A percentile compares a stretch with the other conserved stretches of the same genome.
phyloP scores from a whole-genome alignment of 2,797 vertebrate species.

The Crenichthys baileyi region DNA sequence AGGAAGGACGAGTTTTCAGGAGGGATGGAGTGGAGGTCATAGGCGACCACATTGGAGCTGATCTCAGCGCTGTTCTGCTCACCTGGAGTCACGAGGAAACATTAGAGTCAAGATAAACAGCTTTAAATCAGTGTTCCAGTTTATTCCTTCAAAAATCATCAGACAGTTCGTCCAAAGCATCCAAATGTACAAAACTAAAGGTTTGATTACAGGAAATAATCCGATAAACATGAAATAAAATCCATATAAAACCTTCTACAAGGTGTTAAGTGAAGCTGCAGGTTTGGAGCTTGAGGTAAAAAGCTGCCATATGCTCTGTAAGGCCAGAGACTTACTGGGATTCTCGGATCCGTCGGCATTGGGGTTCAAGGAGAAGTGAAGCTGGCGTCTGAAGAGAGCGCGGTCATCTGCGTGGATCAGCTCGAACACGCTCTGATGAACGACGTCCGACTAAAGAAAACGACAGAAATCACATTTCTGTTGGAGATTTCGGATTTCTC shows the following conservation, averaged over 20 bases:
- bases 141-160: background rate
- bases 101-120: background rate
- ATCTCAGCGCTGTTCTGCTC: conserved; percentile 67
- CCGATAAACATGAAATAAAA: background rate
- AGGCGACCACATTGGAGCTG: conserved; percentile 66
- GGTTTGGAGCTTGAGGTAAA: background rate
- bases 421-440: conserved; percentile 85
- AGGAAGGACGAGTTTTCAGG: conserved; percentile 76
- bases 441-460: conserved; percentile 80
- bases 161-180: background rate
- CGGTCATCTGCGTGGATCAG: conserved; percentile 85
- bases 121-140: background rate
- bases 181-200: background rate
- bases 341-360: conserved; percentile 20
- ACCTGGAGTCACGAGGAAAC: conserved; percentile 28
- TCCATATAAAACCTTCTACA: too few species aligned
- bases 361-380: conserved; percentile 74
- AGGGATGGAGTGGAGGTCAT: conserved; percentile 61
- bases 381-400: conserved; percentile 78
- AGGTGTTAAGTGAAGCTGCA: background rate
- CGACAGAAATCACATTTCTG: background rate
- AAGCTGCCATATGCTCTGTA: too few species aligned
- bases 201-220: background rate
- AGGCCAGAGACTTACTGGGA: conserved; percentile 39
- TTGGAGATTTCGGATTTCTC: background rate